A percentile compares a stretch with the other conserved stretches of the same genome.
Conservation (phyloP, 1,140 invertebrate species). For the Nomia melanderi region DNA sequence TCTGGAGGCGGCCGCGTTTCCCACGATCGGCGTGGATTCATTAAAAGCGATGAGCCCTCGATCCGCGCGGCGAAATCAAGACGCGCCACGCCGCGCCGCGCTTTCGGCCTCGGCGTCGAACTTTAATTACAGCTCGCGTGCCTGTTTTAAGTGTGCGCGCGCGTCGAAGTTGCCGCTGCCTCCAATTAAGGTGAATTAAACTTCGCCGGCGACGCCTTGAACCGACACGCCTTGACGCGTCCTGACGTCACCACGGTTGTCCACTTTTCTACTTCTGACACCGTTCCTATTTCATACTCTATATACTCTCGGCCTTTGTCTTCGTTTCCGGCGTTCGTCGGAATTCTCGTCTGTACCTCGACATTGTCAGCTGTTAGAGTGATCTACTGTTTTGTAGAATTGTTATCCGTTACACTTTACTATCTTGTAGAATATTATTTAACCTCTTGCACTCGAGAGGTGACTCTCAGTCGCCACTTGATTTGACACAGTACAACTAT, state of each 20-base stretch:
- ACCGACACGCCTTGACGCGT: neutral
- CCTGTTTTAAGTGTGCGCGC: neutral
- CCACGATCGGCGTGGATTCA: conserved; percentile 22
- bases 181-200: conserved; percentile 19
- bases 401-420: too few species aligned
- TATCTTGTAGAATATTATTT: too few species aligned
- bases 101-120: neutral
- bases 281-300: too few species aligned
- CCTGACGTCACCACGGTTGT: neutral
- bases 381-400: too few species aligned
- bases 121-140: conserved; percentile 25
- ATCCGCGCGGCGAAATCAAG: conserved; percentile 12
- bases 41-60: conserved; percentile 35
- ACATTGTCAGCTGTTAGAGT: too few species aligned
- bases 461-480: too few species aligned
- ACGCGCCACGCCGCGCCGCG: neutral
- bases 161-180: neutral
- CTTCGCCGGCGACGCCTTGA: too few species aligned
- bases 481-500: too few species aligned
- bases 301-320: too few species aligned
- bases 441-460: too few species aligned
- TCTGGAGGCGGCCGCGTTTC: conserved; percentile 15
- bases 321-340: too few species aligned
- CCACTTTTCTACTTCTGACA: neutral
- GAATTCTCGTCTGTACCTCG: too few species aligned